Evolutionary conservation across 37 sponge, comb jelly and placozoan genomes (phyloP), one percentile per base, ranked within the genome.

Genomic region (Hormiphora californensis): DNA sequence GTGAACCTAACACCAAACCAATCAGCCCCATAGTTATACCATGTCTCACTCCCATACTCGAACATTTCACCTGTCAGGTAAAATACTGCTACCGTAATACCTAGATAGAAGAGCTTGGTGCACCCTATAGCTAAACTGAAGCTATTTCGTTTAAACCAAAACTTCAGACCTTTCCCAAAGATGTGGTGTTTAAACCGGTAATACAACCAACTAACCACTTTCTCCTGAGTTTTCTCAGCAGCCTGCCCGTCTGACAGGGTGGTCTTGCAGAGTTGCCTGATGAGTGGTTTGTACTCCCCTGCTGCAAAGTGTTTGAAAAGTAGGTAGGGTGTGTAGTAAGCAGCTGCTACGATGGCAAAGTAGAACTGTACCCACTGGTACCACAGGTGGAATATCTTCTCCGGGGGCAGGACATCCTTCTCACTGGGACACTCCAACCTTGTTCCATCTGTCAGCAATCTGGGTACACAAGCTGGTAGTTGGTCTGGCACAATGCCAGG

Each of bases 281-380:
- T 57, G 3, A 57, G 61, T 4, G 61, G 61, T 30, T 57, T 57
- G n/a, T 57, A 57, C 61, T 57, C 61, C 3, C 17, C 7, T 30
- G 30, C 61, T 57, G 30, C 61, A 23, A 57, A 57, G 30, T 57
- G 61, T 57, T 57, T 57, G 61, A 57, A 57, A 23, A 57, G n/a
- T 57, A 57, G n/a, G 23, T 57, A 57, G 3, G 61, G 61, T 15
- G 61, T 15, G 61, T 57, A 57, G 61, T 57, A 57, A 4, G 27
- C 30, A 21, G 27, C 27, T 28, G 61, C 61, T 4, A 57, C 61
- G 7, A 57, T 57, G 30, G 30, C n/a, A 30, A 57, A 57, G 61
- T 57, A 57, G n/a, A 57, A 57, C n/a, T 30, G n/a, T 19, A 30
- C 61, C 61, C 61, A 57, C 61, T 57, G 61, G 61, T 57, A 57